Evolutionary conservation across 2,888 invertebrate genomes (phyloP).

Genomic region (Pandemis corylana): DNA sequence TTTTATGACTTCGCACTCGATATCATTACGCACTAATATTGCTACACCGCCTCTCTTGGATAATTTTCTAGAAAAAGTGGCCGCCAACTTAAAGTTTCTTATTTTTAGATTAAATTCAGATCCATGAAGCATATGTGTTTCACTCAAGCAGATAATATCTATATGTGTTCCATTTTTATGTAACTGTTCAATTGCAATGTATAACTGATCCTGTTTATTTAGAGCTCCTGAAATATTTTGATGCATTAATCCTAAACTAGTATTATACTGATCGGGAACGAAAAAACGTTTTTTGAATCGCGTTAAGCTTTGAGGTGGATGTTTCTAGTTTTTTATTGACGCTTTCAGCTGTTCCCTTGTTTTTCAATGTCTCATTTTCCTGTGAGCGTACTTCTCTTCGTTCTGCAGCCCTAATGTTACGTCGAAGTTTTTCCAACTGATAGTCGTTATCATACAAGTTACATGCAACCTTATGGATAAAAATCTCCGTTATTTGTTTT

Average conservation of each 20-base stretch:
- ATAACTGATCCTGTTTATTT: too few species aligned
- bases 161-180: too few species aligned
- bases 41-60: slow-evolving; percentile 1
- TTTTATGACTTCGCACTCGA: not conserved
- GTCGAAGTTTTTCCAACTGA: slow-evolving; percentile 2
- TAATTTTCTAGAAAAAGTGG: not conserved
- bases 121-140: slow-evolving; percentile 7
- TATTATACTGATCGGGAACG: too few species aligned
- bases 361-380: not conserved
- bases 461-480: slow-evolving; percentile 4
- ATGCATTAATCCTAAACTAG: too few species aligned
- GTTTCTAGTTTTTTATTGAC: too few species aligned
- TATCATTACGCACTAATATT: not conserved
- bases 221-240: too few species aligned
- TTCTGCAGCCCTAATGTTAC: not conserved
- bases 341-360: too few species aligned
- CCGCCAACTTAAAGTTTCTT: not conserved
- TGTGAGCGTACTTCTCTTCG: not conserved
- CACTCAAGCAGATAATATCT: not conserved
- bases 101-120: slow-evolving; percentile 4
- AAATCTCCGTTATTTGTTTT: not conserved
- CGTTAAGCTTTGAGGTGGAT: too few species aligned
- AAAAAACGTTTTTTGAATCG: too few species aligned
- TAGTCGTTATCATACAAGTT: not conserved
- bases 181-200: too few species aligned